Base-by-base conservation (phyloP, 2,113 vertebrate genomes). In the Brevimyrus niger region DNA sequence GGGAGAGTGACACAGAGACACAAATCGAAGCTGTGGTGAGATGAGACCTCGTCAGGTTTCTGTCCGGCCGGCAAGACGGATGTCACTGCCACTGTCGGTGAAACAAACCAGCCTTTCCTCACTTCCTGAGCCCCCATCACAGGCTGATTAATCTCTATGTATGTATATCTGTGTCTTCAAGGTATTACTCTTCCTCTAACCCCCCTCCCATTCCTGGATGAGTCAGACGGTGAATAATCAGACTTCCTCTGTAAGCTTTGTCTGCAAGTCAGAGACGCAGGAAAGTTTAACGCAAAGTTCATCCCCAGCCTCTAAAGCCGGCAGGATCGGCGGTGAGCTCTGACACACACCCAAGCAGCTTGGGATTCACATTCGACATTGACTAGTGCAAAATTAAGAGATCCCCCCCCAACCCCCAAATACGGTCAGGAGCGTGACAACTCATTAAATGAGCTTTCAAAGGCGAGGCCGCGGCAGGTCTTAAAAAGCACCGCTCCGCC, bases 111-210 rank as follows among this genome's bases (percentile, higher is more conserved):
- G 31, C 50, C n/a, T 61, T 61, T 35, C n/a, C 58, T 88, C 87
- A 50, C 53, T 88, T 65, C 31, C 38, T 10, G 53, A 76, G 87
- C 21, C 13, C 55, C 87, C 87, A 88, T 88, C 65, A 31, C 69
- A 51, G 53, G 23, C 47, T 76, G 87, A 88, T 76, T 88, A 50
- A 88, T 76, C 87, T 35, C 9, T 17, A 48, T 38, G 51, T n/a
- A 17, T 76, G 23, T 88, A 31, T 73, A 10, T 31, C 48, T 87
- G 1, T 10, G 27, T 53, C 48, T 50, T 85, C 47, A n/a, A 48
- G 47, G 47, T 38, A 58, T 87, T 50, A 53, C 46, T 38, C 23
- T 73, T 17, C 46, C 65, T 17, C 44, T 46, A 8, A 1, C 47
- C 10, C 44, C 42, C 48, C 47, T 31, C 13, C n/a, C 50, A 53